Conservation (phyloP, 2,113 vertebrate species). For the Tauraco erythrolophus region DNA sequence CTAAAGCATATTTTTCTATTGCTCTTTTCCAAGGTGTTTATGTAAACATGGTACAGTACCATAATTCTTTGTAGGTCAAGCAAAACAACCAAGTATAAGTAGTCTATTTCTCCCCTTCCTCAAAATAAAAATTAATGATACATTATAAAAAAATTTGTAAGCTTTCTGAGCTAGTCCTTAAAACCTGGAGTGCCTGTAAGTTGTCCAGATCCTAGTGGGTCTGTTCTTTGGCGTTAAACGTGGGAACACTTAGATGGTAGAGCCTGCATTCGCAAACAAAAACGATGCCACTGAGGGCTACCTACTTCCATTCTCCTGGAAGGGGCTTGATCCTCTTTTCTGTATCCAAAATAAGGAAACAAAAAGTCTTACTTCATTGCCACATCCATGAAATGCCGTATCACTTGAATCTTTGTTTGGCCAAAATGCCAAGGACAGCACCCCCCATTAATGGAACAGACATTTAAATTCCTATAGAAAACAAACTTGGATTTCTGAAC, state of each 20-base stretch:
- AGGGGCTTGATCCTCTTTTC: neutral
- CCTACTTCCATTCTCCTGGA: neutral
- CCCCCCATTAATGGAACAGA: neutral
- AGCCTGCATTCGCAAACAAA: neutral
- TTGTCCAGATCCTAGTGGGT: neutral
- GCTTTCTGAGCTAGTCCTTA: neutral
- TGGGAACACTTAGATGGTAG: neutral
- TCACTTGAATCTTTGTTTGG: neutral
- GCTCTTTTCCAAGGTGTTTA: neutral
- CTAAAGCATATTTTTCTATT: neutral
- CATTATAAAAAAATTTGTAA: neutral
- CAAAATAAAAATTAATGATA: neutral
- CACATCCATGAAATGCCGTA: neutral
- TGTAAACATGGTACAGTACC: neutral
- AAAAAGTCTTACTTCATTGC: neutral
- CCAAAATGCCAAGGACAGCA: neutral
- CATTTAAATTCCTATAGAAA: neutral
- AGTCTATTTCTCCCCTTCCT: neutral
- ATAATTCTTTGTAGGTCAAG: neutral
- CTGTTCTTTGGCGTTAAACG: accelerated
- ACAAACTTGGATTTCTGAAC: neutral
- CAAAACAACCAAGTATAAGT: neutral
- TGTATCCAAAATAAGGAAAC: neutral
- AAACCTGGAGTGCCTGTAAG: neutral
- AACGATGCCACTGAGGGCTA: accelerated